A percentile compares a stretch with the other conserved stretches of the same genome.
phyloP scores from a whole-genome alignment of 92 coral and sea anemone genomes.

The Phymanthus crucifer region DNA sequence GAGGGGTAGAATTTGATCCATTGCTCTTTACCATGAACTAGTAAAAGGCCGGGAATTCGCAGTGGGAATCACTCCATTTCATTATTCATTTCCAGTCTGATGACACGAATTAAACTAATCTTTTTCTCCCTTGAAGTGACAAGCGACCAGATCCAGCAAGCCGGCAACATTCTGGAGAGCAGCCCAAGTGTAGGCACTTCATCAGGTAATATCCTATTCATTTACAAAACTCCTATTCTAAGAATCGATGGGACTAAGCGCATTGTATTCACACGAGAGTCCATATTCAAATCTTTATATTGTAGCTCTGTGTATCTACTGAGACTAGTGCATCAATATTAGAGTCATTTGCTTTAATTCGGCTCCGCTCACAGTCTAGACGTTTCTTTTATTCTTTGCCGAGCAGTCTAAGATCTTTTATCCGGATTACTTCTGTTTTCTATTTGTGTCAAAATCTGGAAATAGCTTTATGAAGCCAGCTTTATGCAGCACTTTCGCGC shows the following conservation, averaged over 20 bases:
- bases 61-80: no score
- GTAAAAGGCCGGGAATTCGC: no score
- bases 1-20: no score
- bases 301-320: conserved; percentile 6
- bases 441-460: background rate
- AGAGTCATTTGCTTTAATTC: background rate
- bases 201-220: background rate
- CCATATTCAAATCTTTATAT: background rate
- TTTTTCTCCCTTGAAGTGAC: background rate
- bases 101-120: no score
- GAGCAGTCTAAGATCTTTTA: background rate
- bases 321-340: background rate
- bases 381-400: background rate
- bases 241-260: background rate
- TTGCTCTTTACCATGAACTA: no score
- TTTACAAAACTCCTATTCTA: background rate
- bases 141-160: background rate
- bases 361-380: background rate
- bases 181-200: conserved; percentile 1
- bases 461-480: background rate
- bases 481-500: background rate
- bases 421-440: background rate
- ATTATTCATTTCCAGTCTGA: no score
- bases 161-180: conserved; percentile 17
- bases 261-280: background rate